phyloP scores from a whole-genome alignment of 1,140 invertebrate genomes.

The Metopolophium dirhodum region DNA sequence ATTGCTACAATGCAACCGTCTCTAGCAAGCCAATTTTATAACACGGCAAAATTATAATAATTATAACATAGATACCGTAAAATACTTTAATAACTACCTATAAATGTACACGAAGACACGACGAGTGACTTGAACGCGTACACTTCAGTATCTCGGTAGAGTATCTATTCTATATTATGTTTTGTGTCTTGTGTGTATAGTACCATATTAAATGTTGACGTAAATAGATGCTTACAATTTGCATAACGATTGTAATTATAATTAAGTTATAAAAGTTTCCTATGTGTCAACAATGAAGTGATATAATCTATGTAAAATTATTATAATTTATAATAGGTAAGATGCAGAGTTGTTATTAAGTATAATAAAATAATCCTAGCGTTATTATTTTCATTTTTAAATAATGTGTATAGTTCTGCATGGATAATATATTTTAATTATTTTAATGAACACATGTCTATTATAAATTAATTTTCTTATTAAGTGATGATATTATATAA shows the following conservation, averaged over 20 bases:
- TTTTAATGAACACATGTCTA: background rate
- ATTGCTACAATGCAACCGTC: background rate
- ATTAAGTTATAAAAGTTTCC: background rate
- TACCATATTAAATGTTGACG: background rate
- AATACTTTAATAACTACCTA: background rate
- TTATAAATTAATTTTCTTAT: background rate
- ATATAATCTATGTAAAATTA: conserved; percentile 12
- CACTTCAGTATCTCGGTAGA: background rate
- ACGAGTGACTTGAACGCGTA: background rate
- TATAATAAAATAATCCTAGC: background rate
- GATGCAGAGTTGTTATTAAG: background rate
- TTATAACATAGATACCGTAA: background rate
- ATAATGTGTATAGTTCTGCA: background rate
- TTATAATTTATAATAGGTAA: background rate
- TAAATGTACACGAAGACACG: background rate
- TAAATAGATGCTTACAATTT: background rate
- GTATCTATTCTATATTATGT: background rate
- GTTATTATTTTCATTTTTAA: background rate
- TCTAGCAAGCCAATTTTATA: background rate
- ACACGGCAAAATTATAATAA: background rate
- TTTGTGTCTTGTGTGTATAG: background rate
- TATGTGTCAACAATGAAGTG: background rate
- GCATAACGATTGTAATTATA: background rate
- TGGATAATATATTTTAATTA: background rate
- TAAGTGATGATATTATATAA: background rate